These are phyloP conservation scores for Oryctolagus cuniculus DNA, from an alignment of 2,113 vertebrate species.

Conservation along the genomic window DNA sequence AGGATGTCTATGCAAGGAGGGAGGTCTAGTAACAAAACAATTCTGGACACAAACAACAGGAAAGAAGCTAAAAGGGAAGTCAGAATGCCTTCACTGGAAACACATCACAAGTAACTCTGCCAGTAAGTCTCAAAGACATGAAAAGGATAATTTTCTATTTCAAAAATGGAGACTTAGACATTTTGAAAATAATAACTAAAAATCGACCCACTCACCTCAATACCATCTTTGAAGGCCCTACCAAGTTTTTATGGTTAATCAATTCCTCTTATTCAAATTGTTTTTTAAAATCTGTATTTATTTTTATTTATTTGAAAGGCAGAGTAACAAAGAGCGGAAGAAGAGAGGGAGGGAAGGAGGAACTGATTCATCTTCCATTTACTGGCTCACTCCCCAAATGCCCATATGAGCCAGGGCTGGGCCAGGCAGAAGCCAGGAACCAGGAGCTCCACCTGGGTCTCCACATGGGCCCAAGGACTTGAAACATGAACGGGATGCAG, in stretches of 20 bases:
- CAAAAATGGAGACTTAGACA: background rate
- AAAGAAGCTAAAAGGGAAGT: background rate
- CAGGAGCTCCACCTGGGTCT: too few relatives aligned
- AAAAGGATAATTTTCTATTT: background rate
- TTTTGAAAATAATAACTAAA: slow-evolving; percentile 7
- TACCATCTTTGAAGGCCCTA: background rate
- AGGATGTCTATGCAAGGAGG: background rate
- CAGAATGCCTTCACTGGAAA: background rate
- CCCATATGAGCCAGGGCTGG: too few relatives aligned
- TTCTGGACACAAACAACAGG: background rate
- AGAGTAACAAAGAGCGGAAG: too few relatives aligned
- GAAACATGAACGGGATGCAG: too few relatives aligned
- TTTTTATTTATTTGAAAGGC: too few relatives aligned
- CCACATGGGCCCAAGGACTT: too few relatives aligned
- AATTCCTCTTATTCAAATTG: background rate
- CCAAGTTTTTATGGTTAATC: background rate
- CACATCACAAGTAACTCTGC: background rate
- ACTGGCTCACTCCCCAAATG: too few relatives aligned
- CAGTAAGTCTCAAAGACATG: background rate
- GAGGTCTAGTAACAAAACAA: background rate
- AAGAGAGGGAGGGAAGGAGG: too few relatives aligned
- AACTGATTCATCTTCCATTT: too few relatives aligned
- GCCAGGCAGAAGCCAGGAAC: too few relatives aligned
- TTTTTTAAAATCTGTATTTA: background rate
- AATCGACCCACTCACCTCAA: background rate